Evolutionary conservation across 2,797 vertebrate species (phyloP).

Genomic region (Chiroxiphia lanceolata): DNA sequence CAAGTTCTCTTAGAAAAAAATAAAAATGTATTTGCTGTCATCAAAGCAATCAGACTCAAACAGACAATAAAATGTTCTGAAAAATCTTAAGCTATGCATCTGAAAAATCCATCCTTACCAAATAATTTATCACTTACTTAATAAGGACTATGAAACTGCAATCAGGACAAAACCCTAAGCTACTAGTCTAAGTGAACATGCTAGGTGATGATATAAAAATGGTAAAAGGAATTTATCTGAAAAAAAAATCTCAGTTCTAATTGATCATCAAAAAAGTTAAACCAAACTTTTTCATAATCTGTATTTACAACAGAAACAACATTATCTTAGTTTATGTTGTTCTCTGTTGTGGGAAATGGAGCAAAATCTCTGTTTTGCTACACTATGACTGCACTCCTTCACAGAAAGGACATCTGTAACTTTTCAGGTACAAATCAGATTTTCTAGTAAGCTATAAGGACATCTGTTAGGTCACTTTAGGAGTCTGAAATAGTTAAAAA

Average conservation of each 20-base stretch:
- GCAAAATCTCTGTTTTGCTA: background rate
- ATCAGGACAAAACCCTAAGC: background rate
- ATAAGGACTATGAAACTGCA: background rate
- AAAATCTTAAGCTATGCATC: background rate
- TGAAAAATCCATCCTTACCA: background rate
- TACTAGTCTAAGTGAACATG: background rate
- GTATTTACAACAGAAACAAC: background rate
- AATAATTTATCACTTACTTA: background rate
- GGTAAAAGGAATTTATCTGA: background rate
- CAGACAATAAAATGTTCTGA: background rate
- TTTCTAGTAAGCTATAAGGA: background rate
- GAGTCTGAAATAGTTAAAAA: background rate
- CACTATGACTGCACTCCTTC: background rate
- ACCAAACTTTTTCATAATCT: background rate
- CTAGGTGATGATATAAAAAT: background rate
- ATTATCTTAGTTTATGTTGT: background rate
- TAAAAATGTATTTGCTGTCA: slow-evolving; percentile 39
- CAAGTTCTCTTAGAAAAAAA: slow-evolving; percentile 86
- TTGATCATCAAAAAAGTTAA: background rate
- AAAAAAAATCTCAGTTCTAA: background rate
- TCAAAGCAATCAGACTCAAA: background rate
- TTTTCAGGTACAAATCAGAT: background rate
- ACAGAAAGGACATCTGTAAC: background rate
- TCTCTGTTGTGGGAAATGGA: background rate
- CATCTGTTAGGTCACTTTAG: background rate